Evolutionary conservation across 2,888 invertebrate genomes (phyloP).

Genomic region (Acrobasis consociella): DNA sequence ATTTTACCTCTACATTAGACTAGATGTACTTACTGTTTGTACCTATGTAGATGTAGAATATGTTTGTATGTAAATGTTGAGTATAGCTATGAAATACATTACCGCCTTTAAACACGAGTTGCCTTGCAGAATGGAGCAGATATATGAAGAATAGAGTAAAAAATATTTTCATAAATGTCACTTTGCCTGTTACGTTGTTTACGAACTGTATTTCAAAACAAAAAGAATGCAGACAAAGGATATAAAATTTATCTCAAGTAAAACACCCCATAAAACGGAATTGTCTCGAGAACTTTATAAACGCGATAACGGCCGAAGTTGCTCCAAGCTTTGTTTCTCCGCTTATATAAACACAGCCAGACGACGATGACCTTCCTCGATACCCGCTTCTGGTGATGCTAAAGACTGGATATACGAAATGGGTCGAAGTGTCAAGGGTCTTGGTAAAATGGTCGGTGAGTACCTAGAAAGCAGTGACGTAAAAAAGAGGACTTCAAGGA

Average conservation of each 20-base stretch:
- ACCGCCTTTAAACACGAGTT: too few species aligned
- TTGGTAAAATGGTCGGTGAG: constrained; percentile 55
- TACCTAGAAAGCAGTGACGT: constrained; percentile 73
- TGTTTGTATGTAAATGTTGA: too few species aligned
- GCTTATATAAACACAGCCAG: constrained; percentile 74
- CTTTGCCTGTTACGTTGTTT: constrained; percentile 28
- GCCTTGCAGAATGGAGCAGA: too few species aligned
- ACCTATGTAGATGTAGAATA: too few species aligned
- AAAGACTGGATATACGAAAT: constrained; percentile 34
- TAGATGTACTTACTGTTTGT: too few species aligned
- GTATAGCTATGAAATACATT: too few species aligned
- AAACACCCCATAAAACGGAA: constrained; percentile 82
- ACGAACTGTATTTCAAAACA: constrained; percentile 50
- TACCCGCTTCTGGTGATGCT: constrained; percentile 28
- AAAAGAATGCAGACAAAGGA: constrained; percentile 67
- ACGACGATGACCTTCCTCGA: constrained; percentile 41
- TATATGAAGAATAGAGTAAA: too few species aligned
- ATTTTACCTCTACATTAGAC: too few species aligned
- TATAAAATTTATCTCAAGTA: constrained; percentile 79
- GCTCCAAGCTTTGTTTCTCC: constrained; percentile 74
- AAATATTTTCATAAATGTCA: background rate
- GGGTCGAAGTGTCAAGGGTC: constrained; percentile 53
- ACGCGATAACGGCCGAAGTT: constrained; percentile 81
- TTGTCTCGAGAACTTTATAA: constrained; percentile 81
- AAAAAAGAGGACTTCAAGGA: constrained; percentile 81